Percentiles rank a stretch among this genome's conserved stretches.
phyloP scores from a whole-genome alignment of 2,888 invertebrate genomes.

The Drosophila peninsularis region DNA sequence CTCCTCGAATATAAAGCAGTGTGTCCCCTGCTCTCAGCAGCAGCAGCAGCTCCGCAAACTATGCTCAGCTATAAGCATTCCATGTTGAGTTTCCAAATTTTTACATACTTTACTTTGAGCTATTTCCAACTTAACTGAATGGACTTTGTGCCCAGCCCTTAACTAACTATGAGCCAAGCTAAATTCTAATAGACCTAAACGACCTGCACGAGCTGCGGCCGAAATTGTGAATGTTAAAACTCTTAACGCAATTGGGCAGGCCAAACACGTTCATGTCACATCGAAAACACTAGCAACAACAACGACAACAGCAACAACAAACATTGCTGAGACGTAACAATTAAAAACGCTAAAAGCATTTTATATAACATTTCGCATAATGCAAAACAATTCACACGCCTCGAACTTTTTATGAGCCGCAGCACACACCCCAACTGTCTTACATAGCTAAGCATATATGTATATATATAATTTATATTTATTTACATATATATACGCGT shows the following conservation, averaged over 20 bases:
- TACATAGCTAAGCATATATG: neutral
- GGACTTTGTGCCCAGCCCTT: neutral
- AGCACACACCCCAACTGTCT: slow-evolving; percentile 53
- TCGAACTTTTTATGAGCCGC: slow-evolving; percentile 33
- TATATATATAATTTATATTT: neutral
- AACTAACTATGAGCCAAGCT: neutral
- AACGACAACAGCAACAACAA: slow-evolving; percentile 14
- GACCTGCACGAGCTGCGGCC: slow-evolving; percentile 14
- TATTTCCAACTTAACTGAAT: neutral
- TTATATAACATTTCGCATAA: slow-evolving; percentile 64
- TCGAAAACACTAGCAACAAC: slow-evolving; percentile 31
- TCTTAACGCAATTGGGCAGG: slow-evolving; percentile 35
- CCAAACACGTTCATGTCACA: slow-evolving; percentile 57
- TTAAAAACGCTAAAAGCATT: slow-evolving; percentile 72
- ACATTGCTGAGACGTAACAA: slow-evolving; percentile 64
- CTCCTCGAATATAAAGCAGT: no score
- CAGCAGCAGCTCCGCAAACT: neutral
- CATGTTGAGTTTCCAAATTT: neutral
- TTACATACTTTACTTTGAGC: no score
- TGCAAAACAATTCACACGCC: slow-evolving; percentile 66
- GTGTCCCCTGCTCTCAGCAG: neutral
- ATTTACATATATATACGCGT: slow-evolving; percentile 3
- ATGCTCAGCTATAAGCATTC: neutral
- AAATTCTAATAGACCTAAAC: slow-evolving; percentile 23
- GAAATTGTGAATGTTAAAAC: slow-evolving; percentile 17